phyloP scores from a whole-genome alignment of 2,113 vertebrate species.

The Picathartes gymnocephalus region DNA sequence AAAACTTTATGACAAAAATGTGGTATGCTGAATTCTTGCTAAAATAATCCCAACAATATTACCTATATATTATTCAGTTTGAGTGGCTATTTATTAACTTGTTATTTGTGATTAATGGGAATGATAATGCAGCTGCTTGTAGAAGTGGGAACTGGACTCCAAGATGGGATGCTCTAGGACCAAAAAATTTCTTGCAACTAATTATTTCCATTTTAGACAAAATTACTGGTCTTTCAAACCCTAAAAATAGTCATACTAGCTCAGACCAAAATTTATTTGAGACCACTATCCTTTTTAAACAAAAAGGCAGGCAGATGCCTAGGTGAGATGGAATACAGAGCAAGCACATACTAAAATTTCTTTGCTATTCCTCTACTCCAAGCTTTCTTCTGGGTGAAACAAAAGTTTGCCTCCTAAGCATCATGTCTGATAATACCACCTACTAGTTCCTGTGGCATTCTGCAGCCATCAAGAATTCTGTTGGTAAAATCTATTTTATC shows the following conservation, averaged over 20 bases:
- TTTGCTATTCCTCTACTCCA: neutral
- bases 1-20: neutral
- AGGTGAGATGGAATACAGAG: neutral
- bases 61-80: neutral
- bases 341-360: neutral
- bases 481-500: neutral
- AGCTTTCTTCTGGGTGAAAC: neutral
- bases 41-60: neutral
- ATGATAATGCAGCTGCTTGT: neutral
- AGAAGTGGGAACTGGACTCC: neutral
- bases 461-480: neutral
- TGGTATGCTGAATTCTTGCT: neutral
- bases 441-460: neutral
- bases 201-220: neutral
- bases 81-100: neutral
- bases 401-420: neutral
- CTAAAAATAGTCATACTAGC: neutral
- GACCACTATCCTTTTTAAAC: neutral
- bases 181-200: neutral
- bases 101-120: neutral
- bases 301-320: neutral
- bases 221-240: neutral
- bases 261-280: neutral
- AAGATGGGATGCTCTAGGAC: neutral
- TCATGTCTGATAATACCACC: neutral